Base-by-base conservation (phyloP, 2,888 invertebrate species). In the Coremacera marginata region DNA sequence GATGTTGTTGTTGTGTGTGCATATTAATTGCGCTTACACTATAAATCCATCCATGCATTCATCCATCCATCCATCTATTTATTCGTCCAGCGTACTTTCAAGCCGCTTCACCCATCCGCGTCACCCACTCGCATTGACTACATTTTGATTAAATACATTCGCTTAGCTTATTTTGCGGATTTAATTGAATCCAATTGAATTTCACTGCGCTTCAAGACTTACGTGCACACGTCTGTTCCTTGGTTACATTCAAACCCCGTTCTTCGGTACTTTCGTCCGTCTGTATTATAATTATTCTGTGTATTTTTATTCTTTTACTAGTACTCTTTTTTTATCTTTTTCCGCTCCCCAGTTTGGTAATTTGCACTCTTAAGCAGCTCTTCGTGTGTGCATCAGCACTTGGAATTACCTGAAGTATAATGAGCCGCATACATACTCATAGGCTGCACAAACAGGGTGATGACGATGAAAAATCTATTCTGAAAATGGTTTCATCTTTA, bases 141-240 rank as follows among this genome's bases (percentile, higher is more conserved):
- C 27, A 7, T 37, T 55, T 27, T 37, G 14, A n/a, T n/a, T 37
- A 19, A 34, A 27, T 34, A 25, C 70, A 34, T 55, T 34, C 19
- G 37, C 55, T 57, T 5, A 22, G 55, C 37, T 57, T 34, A 55
- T 71, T 34, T 37, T 34, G 16, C 37, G 71, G 37, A 71, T 71
- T 71, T 71, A 73, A 73, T 67, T 74, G 67, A 74, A 74, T 74
- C 37, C 55, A 74, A 55, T 74, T 67, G 65, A 67, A 74, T 52
- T 67, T 22, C 44, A 60, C 27, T 62, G 62, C 25, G 44, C 27
- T 71, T 71, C 44, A 44, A 52, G 37, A 44, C 67, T 44, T 37
- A 44, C 49, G 34, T 34, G 57, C 16, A 31, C 5, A 31, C 11
- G 31, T 71, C 37, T 25, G n/a, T 52, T 37, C 25, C 34, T 22